Evolutionary conservation across 1,140 invertebrate genomes (phyloP).

Genomic region (Yoshiicerus persimilis): DNA sequence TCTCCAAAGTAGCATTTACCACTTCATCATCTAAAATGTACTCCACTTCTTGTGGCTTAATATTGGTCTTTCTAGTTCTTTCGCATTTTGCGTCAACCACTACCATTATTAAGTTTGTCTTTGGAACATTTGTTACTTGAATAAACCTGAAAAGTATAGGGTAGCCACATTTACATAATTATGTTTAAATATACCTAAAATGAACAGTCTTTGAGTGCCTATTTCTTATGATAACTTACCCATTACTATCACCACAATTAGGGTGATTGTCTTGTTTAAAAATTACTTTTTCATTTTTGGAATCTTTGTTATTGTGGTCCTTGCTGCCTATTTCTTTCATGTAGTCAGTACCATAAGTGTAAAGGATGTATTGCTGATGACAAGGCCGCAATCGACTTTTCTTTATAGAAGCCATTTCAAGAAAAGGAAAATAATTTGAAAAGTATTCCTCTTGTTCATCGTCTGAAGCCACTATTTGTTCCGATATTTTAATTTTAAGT

Average conservation of each 20-base stretch:
- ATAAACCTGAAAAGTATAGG: slow-evolving; percentile 77
- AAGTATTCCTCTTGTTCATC: slow-evolving; percentile 6
- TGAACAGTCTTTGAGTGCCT: too few species aligned
- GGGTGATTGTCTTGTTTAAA: neutral
- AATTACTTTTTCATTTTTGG: neutral
- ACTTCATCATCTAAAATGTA: slow-evolving; percentile 53
- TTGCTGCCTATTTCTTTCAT: neutral
- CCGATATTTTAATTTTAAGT: neutral
- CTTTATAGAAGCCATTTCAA: slow-evolving; percentile 61
- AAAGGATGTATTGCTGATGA: slow-evolving; percentile 65
- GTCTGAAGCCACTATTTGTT: neutral
- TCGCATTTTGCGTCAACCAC: slow-evolving; percentile 85
- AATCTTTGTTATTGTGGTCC: neutral
- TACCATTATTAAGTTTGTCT: slow-evolving; percentile 84
- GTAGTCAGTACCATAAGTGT: slow-evolving; percentile 56
- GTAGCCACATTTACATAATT: neutral
- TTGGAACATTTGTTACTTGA: slow-evolving; percentile 87
- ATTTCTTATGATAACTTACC: neutral
- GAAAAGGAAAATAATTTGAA: slow-evolving; percentile 32
- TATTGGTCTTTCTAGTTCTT: slow-evolving; percentile 62
- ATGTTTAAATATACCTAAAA: too few species aligned
- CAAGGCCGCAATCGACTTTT: slow-evolving; percentile 77
- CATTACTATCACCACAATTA: neutral
- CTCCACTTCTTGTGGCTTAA: slow-evolving; percentile 68
- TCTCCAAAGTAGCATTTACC: slow-evolving; percentile 9